These are phyloP conservation scores for Sciurus carolinensis DNA, from an alignment of 2,797 vertebrate genomes.

Conservation along the genomic window DNA sequence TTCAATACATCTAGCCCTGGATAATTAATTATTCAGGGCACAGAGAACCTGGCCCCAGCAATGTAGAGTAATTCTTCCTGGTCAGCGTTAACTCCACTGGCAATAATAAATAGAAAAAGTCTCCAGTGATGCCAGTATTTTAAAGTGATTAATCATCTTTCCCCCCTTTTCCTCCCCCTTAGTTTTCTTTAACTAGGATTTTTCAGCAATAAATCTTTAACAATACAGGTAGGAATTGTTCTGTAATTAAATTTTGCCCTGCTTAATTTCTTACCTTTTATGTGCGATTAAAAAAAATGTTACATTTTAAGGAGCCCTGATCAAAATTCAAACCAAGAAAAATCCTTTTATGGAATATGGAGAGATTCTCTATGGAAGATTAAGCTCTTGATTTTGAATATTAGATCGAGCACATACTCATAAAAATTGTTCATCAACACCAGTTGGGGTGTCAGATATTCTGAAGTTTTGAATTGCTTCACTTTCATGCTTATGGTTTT, in stretches of 20 bases:
- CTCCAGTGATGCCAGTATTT: conserved; percentile 97
- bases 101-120: conserved; percentile 99
- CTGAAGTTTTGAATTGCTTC: conserved; percentile 75
- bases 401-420: neutral
- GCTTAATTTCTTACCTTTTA: conserved; percentile 92
- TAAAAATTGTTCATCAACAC: conserved; percentile 84
- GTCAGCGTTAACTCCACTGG: conserved; percentile 94
- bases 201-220: conserved; percentile 99
- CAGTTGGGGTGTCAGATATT: conserved; percentile 61
- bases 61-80: conserved; percentile 94
- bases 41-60: conserved; percentile 94
- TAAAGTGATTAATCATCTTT: conserved; percentile 99
- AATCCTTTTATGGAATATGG: conserved; percentile 72
- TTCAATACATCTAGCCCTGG: conserved; percentile 92
- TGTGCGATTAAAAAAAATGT: conserved; percentile 65
- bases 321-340: conserved; percentile 92
- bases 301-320: conserved; percentile 92
- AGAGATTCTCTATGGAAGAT: conserved; percentile 69
- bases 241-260: conserved; percentile 96
- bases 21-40: conserved; percentile 97
- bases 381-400: conserved; percentile 79
- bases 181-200: conserved; percentile 96
- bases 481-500: neutral
- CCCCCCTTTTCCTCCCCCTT: conserved; percentile 86
- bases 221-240: conserved; percentile 98